A percentile compares a stretch with the other conserved stretches of the same genome.
phyloP scores from a whole-genome alignment of 2,797 vertebrate genomes.

The Falco biarmicus region DNA sequence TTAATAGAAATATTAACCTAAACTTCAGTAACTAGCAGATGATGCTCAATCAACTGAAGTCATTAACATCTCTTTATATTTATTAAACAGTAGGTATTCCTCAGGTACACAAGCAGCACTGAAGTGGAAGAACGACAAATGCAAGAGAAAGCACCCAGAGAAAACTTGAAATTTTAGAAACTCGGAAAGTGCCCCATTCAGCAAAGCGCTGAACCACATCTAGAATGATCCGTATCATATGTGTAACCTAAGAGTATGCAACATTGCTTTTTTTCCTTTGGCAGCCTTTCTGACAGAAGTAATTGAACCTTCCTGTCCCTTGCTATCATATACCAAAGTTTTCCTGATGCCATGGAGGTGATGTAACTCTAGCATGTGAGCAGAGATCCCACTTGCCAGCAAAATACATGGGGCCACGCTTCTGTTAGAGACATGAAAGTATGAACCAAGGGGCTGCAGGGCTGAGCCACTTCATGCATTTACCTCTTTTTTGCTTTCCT shows the following conservation, averaged over 20 bases:
- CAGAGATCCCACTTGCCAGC: neutral
- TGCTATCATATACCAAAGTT: neutral
- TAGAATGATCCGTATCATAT: neutral
- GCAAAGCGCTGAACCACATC: neutral
- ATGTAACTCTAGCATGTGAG: neutral
- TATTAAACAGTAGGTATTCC: neutral
- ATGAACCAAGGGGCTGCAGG: neutral
- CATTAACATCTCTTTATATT: neutral
- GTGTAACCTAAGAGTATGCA: neutral
- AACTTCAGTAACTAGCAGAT: neutral
- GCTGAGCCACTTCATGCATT: neutral
- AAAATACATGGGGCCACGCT: neutral
- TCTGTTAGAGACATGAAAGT: neutral
- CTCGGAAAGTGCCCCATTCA: neutral
- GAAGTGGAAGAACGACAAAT: neutral
- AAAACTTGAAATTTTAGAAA: neutral
- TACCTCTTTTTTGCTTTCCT: neutral
- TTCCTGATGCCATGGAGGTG: neutral
- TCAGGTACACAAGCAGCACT: neutral
- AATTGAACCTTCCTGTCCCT: neutral
- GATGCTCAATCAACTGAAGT: neutral
- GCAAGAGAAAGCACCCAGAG: neutral
- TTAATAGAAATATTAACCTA: slow-evolving; percentile 25
- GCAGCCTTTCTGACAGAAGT: neutral
- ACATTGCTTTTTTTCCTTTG: neutral